Evolutionary conservation across 2,113 vertebrate species (phyloP), one percentile per base, ranked within the genome.

Genomic region (Pteronura brasiliensis): DNA sequence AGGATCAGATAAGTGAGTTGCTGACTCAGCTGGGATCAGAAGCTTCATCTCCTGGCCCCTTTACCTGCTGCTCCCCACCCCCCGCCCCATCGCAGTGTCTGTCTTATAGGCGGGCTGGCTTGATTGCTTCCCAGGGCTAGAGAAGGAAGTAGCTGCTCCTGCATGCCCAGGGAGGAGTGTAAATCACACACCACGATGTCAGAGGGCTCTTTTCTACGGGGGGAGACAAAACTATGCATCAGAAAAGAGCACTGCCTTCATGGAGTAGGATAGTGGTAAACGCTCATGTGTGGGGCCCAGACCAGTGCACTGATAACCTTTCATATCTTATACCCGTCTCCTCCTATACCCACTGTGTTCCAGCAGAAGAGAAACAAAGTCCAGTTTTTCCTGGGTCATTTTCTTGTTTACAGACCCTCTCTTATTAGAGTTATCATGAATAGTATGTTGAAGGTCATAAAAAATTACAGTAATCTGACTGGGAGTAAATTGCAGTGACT

Each of bases 391-490:
- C 80, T 55, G 55, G 25, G 17, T 87, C 47, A 71, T 96, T 96
- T 97, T 86, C 63, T 97, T 95, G 34, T 95, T 95, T 91, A 94
- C 3, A 96, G 31, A 34, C 11, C 69, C n/a, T 90, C 59, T 93
- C 55, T 95, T 93, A 93, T 76, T 88, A 95, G 65, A 93, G 29
- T 95, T 96, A 88, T 90, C 63, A 90, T 91, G 88, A 92, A 86
- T 47, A 95, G 23, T 96, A 42, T 87, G 29, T 74, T 90, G 44
- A 93, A 97, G 63, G 57, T 88, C 55, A 96, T 95, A 92, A 89
- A 96, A 91, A 92, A n/a, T 86, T 86, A 92, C 23, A 83, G 18
- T 95, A 82, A 90, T 96, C n/a, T 94, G 91, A 87, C 21, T 72
- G 44, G 63, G 42, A 95, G 15, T 92, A 96, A 96, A 77, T 84